Conservation (phyloP, 2,797 vertebrate genomes). For the Psittacula derbiana region DNA sequence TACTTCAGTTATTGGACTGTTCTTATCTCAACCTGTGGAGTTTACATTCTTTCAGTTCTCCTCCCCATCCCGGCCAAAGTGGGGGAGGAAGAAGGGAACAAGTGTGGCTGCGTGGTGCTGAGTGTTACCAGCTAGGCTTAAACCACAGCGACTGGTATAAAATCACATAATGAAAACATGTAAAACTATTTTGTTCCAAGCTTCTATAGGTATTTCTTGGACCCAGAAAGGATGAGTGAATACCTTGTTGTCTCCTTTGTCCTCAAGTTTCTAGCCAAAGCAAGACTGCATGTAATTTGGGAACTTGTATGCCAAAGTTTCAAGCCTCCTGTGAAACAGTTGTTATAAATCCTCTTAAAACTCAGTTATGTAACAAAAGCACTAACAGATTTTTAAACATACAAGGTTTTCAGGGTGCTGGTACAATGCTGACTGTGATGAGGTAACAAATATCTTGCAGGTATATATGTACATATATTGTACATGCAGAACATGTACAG, state of each 20-base stretch:
- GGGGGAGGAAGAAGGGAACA: neutral
- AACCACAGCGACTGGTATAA: neutral
- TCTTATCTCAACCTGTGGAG: neutral
- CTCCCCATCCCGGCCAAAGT: neutral
- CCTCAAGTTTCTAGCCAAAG: neutral
- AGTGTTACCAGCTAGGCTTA: neutral
- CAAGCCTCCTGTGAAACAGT: neutral
- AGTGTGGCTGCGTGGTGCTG: neutral
- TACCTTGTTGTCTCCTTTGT: neutral
- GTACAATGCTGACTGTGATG: neutral
- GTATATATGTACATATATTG: too few species aligned
- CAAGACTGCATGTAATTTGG: neutral
- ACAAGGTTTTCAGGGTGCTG: neutral
- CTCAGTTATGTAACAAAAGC: neutral
- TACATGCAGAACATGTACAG: too few species aligned
- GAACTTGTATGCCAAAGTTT: neutral
- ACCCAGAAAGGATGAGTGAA: neutral
- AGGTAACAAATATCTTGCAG: neutral
- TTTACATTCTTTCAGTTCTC: neutral
- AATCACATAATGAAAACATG: neutral
- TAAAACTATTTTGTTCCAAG: neutral
- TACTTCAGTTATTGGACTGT: neutral
- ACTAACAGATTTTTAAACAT: neutral
- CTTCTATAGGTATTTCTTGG: neutral
- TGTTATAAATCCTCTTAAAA: neutral